Conservation (phyloP, 1,140 invertebrate species). For the Cotesia vestalis region DNA sequence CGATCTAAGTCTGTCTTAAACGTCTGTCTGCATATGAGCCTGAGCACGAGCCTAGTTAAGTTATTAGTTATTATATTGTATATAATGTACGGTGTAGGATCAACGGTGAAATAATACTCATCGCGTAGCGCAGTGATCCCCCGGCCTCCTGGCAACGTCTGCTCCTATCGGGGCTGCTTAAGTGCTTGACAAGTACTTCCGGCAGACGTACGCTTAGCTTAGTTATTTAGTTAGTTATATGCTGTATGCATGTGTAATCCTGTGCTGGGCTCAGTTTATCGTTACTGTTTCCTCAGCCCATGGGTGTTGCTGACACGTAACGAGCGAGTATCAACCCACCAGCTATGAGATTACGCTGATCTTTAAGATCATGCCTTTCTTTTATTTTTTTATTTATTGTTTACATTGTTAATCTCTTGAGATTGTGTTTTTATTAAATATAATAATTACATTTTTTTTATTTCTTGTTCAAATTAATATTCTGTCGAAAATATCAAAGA, state of each 20-base stretch:
- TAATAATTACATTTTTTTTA: too few relatives aligned
- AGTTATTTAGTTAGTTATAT: too few relatives aligned
- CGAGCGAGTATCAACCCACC: conserved; percentile 5
- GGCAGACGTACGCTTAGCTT: conserved; percentile 38
- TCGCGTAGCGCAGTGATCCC: conserved; percentile 27
- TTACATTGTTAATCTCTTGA: neutral
- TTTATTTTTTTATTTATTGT: neutral
- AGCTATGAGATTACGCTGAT: neutral
- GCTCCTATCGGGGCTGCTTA: conserved; percentile 33
- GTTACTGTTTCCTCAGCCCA: conserved; percentile 41
- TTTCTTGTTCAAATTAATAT: too few relatives aligned
- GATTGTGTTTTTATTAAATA: too few relatives aligned
- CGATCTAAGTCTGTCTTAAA: neutral
- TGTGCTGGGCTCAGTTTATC: conserved; percentile 29
- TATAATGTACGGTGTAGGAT: conserved; percentile 14
- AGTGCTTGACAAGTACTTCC: conserved; percentile 47
- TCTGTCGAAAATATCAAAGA: too few relatives aligned
- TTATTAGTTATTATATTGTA: neutral
- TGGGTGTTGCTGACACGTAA: conserved; percentile 20
- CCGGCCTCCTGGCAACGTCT: neutral
- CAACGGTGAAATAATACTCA: conserved; percentile 39
- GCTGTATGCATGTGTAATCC: too few relatives aligned
- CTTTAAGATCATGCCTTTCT: neutral
- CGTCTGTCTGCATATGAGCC: neutral
- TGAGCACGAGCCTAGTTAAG: conserved; percentile 17